Evolutionary conservation across 2,888 invertebrate genomes (phyloP).

Genomic region (Branchipolynoe longqiensis): DNA sequence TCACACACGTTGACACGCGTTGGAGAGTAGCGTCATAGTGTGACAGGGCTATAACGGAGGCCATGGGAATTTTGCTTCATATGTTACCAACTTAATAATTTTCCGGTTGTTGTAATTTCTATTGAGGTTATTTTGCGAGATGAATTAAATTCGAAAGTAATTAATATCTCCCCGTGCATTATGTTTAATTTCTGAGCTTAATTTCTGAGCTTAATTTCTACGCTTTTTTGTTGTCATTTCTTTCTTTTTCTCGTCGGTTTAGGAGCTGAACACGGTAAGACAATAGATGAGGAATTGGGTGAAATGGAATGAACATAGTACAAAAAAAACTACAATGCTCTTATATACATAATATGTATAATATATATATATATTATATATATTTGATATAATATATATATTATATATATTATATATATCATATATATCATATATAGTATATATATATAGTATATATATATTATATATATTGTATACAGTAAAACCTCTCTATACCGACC

Average conservation of each 20-base stretch:
- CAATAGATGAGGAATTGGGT: not conserved
- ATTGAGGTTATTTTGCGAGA: too few relatives aligned
- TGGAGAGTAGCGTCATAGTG: too few relatives aligned
- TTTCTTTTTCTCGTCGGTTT: not conserved
- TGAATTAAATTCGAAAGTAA: too few relatives aligned
- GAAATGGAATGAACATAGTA: not conserved
- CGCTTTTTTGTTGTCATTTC: not conserved
- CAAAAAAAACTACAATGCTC: not conserved
- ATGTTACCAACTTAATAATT: too few relatives aligned
- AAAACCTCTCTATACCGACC: too few relatives aligned
- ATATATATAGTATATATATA: not conserved
- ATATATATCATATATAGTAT: not conserved
- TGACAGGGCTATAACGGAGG: too few relatives aligned
- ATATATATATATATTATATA: not conserved
- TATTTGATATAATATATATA: not conserved
- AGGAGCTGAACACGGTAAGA: conserved; percentile 24
- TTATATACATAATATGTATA: not conserved
- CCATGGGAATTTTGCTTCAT: too few relatives aligned
- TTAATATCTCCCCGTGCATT: too few relatives aligned
- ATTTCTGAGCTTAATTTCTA: not conserved
- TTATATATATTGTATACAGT: not conserved
- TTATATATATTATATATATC: not conserved
- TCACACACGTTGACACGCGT: too few relatives aligned
- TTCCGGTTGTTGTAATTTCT: too few relatives aligned
- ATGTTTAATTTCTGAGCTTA: not conserved